phyloP scores from a whole-genome alignment of 53 echinoderm and acorn worm genomes.

The Patiria pectinifera region DNA sequence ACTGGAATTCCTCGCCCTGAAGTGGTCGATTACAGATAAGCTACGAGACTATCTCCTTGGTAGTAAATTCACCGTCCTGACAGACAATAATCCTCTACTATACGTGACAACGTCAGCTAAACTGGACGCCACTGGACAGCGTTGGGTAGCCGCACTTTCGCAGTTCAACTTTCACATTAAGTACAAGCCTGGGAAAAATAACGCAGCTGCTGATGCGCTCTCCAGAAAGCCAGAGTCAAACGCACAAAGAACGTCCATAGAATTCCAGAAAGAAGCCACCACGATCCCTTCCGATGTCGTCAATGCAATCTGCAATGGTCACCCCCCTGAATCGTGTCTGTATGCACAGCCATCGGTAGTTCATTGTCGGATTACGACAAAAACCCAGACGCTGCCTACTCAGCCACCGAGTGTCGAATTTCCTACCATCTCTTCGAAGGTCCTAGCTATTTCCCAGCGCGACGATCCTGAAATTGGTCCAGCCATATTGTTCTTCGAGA shows the following conservation, averaged over 20 bases:
- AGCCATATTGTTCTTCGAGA: constrained; percentile 14
- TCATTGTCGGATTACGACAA: not conserved
- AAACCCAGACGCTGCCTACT: not conserved
- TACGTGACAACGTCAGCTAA: constrained; percentile 25
- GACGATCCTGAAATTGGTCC: constrained; percentile 11
- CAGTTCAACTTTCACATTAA: constrained; percentile 17
- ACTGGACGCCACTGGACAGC: constrained; percentile 21
- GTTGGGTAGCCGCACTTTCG: constrained; percentile 13
- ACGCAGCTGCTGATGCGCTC: constrained; percentile 16
- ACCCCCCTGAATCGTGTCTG: not conserved
- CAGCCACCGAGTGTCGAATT: not conserved
- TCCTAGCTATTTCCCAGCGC: constrained; percentile 12
- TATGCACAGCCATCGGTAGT: not conserved
- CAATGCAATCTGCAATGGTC: constrained; percentile 23
- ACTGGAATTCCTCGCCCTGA: not conserved
- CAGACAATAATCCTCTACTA: constrained; percentile 19
- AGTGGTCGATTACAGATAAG: constrained; percentile 60
- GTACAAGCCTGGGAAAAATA: constrained; percentile 4
- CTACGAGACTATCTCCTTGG: constrained; percentile 55
- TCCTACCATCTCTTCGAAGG: not conserved
- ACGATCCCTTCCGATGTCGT: constrained; percentile 20
- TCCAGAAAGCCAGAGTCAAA: not conserved
- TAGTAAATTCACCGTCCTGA: constrained; percentile 11
- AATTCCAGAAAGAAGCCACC: constrained; percentile 27
- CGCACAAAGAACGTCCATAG: not conserved